Evolutionary conservation across 2,888 invertebrate genomes (phyloP).

Genomic region (Lasioglossum marginatum): DNA sequence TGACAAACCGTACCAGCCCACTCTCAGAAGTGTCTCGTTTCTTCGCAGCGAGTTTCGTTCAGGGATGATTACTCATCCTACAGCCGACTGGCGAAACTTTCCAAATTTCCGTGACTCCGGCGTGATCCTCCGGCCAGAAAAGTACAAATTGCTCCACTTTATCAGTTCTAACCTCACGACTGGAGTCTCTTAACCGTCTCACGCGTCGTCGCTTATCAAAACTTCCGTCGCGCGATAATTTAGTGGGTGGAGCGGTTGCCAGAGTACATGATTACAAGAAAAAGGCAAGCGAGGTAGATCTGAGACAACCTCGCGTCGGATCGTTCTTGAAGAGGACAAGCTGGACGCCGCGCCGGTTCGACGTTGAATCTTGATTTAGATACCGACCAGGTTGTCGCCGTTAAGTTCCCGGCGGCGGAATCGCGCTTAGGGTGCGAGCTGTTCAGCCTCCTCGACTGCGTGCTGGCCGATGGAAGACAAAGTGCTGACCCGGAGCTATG

Average conservation of each 20-base stretch:
- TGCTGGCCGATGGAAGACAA: slow-evolving; percentile 62
- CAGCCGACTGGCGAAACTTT: slow-evolving; percentile 10
- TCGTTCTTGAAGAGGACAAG: neutral
- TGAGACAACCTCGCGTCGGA: neutral
- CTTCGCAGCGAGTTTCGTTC: neutral
- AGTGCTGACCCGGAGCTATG: slow-evolving; percentile 57
- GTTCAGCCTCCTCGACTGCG: slow-evolving; percentile 20
- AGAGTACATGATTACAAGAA: neutral
- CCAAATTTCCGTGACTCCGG: slow-evolving; percentile 17
- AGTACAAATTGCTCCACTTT: slow-evolving; percentile 17
- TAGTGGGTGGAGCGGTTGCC: neutral
- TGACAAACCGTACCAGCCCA: neutral
- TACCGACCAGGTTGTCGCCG: slow-evolving; percentile 41
- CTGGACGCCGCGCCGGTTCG: slow-evolving; percentile 17
- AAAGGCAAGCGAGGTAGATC: slow-evolving; percentile 7
- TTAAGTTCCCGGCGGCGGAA: slow-evolving; percentile 39
- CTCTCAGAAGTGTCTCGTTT: neutral
- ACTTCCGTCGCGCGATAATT: neutral
- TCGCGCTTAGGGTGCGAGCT: slow-evolving; percentile 56
- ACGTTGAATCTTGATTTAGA: slow-evolving; percentile 47
- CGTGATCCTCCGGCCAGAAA: slow-evolving; percentile 10
- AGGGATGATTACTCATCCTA: slow-evolving; percentile 9
- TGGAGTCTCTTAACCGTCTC: slow-evolving; percentile 5
- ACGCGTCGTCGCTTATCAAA: slow-evolving; percentile 12
- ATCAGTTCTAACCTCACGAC: neutral